Evolutionary conservation across 2,888 invertebrate species (phyloP).

Genomic region (Oegoconia quadripuncta): DNA sequence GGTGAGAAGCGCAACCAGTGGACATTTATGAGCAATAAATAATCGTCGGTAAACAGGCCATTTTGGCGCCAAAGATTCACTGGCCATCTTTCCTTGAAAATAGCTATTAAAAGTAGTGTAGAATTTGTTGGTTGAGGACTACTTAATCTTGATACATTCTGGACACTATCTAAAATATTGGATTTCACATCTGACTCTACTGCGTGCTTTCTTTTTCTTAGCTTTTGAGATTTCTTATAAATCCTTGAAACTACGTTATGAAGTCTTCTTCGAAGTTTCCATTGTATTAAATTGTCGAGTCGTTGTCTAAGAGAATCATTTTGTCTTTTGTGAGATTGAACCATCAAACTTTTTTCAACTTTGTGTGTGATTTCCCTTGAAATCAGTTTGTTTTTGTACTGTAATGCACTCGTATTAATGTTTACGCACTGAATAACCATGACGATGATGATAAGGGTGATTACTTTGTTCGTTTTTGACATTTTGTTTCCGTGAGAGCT

Average conservation of each 20-base stretch:
- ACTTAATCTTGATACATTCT: constrained; percentile 7
- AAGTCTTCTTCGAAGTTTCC: constrained; percentile 61
- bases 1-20: constrained; percentile 86
- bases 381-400: too few species aligned
- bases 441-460: constrained; percentile 37
- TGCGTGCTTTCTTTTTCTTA: constrained; percentile 16
- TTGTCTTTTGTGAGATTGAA: constrained; percentile 25
- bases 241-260: constrained; percentile 13
- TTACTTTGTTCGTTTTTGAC: constrained; percentile 41
- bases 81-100: constrained; percentile 61
- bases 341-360: too few species aligned
- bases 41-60: constrained; percentile 78
- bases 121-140: constrained; percentile 2
- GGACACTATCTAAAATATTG: background rate
- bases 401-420: constrained; percentile 33
- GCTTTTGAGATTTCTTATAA: constrained; percentile 24
- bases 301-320: constrained; percentile 37
- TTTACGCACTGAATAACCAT: constrained; percentile 44
- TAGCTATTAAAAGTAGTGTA: constrained; percentile 30
- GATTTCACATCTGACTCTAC: background rate
- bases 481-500: too few species aligned
- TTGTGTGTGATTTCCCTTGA: too few species aligned
- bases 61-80: constrained; percentile 69
- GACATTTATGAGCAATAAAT: constrained; percentile 78
- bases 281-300: constrained; percentile 53